Evolutionary conservation across 1,140 invertebrate species (phyloP).

Genomic region (Cydia fagiglandana): DNA sequence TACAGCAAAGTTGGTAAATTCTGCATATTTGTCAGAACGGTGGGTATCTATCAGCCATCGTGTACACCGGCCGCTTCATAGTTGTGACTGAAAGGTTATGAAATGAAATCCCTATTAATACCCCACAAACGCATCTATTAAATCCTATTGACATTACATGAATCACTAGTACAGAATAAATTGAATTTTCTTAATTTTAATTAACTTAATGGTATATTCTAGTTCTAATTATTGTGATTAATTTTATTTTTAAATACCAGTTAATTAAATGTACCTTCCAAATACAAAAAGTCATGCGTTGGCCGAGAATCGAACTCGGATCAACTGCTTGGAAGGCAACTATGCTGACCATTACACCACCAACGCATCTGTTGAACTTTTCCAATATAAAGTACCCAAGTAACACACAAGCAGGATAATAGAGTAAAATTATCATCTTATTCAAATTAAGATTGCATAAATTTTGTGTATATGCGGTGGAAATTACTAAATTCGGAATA

Average conservation of each 20-base stretch:
- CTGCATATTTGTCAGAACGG: not conserved
- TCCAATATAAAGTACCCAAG: not conserved
- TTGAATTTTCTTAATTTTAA: no score
- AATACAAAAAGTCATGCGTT: constrained; percentile 80
- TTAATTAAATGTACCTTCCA: constrained; percentile 6
- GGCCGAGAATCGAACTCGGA: constrained; percentile 93
- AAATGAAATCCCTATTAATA: not conserved
- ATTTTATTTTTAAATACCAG: not conserved
- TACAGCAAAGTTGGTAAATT: not conserved
- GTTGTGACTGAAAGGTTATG: not conserved
- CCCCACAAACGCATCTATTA: no score
- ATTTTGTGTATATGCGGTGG: no score
- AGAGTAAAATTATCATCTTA: no score
- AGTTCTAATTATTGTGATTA: no score
- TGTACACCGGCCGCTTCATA: not conserved
- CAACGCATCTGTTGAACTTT: constrained; percentile 78
- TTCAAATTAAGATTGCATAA: no score
- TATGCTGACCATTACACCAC: constrained; percentile 93
- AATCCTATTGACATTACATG: no score
- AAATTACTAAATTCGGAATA: no score
- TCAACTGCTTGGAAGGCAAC: constrained; percentile 94
- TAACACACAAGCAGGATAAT: no score
- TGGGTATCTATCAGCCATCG: constrained; percentile 4
- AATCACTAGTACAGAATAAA: no score
- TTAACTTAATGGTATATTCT: no score